A percentile compares a stretch with the other conserved stretches of the same genome.
phyloP scores from a whole-genome alignment of 2,113 vertebrate species.

The Triplophysa tibetana region DNA sequence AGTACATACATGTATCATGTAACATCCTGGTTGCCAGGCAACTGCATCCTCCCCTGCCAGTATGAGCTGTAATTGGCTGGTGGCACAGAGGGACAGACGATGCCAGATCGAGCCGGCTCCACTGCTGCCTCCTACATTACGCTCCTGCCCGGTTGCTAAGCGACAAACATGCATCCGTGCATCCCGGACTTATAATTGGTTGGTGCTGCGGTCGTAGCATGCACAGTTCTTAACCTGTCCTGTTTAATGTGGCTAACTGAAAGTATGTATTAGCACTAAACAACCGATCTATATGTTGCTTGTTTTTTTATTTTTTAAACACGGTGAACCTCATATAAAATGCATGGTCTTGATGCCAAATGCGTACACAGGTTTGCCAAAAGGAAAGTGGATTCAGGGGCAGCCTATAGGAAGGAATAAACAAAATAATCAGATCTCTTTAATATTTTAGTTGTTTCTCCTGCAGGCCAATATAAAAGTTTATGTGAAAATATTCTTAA shows the following conservation, averaged over 20 bases:
- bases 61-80: slow-evolving; percentile 87
- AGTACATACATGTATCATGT: slow-evolving; percentile 61
- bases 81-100: slow-evolving; percentile 78
- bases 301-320: slow-evolving; percentile 25
- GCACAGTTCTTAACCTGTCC: slow-evolving; percentile 77
- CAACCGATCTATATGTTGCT: too few species aligned
- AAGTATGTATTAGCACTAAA: slow-evolving; percentile 15
- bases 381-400: too few species aligned
- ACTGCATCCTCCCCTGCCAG: slow-evolving; percentile 88
- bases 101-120: slow-evolving; percentile 89
- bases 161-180: slow-evolving; percentile 79
- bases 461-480: too few species aligned
- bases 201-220: slow-evolving; percentile 71
- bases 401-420: too few species aligned
- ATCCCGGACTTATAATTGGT: slow-evolving; percentile 81
- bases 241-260: slow-evolving; percentile 64
- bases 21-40: slow-evolving; percentile 87
- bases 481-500: too few species aligned
- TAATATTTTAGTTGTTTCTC: too few species aligned
- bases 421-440: too few species aligned
- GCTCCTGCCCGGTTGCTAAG: slow-evolving; percentile 83
- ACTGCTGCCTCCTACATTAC: slow-evolving; percentile 79
- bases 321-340: slow-evolving; percentile 4
- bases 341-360: too few species aligned
- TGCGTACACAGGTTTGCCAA: too few species aligned